phyloP scores from a whole-genome alignment of 2,888 invertebrate species.

The Poecilobothrus nobilitatus region DNA sequence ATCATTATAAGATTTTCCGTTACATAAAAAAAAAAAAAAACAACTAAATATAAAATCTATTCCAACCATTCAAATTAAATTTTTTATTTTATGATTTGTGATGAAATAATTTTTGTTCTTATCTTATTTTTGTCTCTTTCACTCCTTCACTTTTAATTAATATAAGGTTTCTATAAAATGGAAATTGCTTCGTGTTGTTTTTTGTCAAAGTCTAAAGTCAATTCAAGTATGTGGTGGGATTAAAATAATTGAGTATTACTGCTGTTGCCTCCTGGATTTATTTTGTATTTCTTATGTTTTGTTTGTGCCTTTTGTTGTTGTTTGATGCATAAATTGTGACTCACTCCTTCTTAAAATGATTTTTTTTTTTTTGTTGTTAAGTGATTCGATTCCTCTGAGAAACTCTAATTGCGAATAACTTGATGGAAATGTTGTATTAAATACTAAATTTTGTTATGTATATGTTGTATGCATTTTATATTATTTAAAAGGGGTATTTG shows the following conservation, averaged over 20 bases:
- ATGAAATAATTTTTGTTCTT: too few species aligned
- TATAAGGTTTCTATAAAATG: too few species aligned
- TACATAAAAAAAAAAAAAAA: not conserved
- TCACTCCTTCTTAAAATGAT: not conserved
- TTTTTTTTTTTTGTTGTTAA: too few species aligned
- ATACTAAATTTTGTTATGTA: too few species aligned
- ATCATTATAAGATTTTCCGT: not conserved
- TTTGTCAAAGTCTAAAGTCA: not conserved
- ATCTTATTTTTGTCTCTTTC: too few species aligned
- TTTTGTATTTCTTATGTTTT: not conserved
- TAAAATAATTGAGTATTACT: not conserved
- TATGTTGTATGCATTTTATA: not conserved
- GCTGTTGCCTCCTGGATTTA: not conserved
- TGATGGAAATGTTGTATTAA: too few species aligned
- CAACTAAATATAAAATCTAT: not conserved
- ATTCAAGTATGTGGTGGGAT: constrained; percentile 1
- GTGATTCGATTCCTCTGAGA: too few species aligned
- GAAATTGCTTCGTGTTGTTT: too few species aligned
- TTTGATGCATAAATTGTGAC: not conserved
- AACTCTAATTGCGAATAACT: too few species aligned
- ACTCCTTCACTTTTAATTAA: too few species aligned
- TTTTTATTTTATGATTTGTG: too few species aligned
- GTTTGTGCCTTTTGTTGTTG: not conserved
- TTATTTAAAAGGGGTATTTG: too few species aligned
- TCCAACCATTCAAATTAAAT: not conserved